Evolutionary conservation across 2,797 vertebrate genomes (phyloP), one percentile per base, ranked within the genome.

Genomic region (Phalloptychus januarius): DNA sequence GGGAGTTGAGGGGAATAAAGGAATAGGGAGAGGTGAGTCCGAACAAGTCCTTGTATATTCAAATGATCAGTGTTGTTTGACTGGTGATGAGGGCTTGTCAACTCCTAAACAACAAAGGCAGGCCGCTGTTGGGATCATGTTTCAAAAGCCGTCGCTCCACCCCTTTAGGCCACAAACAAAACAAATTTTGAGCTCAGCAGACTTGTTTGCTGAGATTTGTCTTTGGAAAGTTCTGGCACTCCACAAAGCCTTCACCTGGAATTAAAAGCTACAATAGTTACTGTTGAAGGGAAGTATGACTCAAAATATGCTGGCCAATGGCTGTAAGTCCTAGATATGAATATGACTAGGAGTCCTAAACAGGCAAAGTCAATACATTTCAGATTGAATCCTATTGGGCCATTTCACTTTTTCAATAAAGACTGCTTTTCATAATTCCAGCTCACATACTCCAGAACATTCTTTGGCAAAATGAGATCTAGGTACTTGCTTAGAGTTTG

Each of bases 21-120:
- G 86, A 52, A 50, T 61, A 75, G 74, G 72, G 81, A 8, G 61
- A 87, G 63, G 52, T 79, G 85, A 82, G 15, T 38, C 75, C 63
- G 44, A 48, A 44, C 18, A 61, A 74, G 50, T 67, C 23, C 16
- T 65, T 71, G 78, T 50, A 48, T 45, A 78, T 82, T 71, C 58
- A 56, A 50, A 75, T 33, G 67, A 70, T 78, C 73, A 70, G 69
- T 82, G 75, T 84, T 83, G 78, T 77, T 85, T 67, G 81, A 79
- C 77, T 52, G 63, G 54, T 76, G 86, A 84, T 23, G 13, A n/a
- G 52, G 85, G 73, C 75, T 83, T 87, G 90, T 90, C 86, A 84
- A 5, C 88, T 86, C 36, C 71, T 79, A 33, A 40, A 40, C 18
- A 23, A 79, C 56, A 63, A 71, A 38, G 71, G 50, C 52, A 48